Conservation (phyloP, 2,113 vertebrate genomes). For the Merops nubicus region DNA sequence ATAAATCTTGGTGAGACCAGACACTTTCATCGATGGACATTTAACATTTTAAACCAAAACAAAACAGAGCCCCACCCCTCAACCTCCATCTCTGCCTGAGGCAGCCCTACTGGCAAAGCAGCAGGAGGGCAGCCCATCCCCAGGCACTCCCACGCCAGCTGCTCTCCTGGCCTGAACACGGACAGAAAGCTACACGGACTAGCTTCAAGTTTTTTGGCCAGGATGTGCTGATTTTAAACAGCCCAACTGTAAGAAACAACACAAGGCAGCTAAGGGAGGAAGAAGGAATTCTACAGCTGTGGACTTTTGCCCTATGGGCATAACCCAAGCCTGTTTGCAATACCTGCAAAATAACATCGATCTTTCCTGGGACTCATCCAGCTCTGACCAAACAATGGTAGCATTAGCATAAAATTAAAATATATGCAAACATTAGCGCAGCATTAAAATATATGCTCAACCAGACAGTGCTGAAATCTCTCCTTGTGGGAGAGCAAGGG, state of each 20-base stretch:
- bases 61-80: rapidly evolving
- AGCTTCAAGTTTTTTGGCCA: neutral
- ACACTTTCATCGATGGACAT: neutral
- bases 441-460: neutral
- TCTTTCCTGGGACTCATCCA: neutral
- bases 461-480: neutral
- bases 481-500: neutral
- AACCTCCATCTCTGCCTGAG: neutral
- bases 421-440: neutral
- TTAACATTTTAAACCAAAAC: neutral
- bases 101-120: neutral
- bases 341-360: neutral
- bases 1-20: rapidly evolving
- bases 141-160: neutral
- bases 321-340: neutral
- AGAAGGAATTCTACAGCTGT: neutral
- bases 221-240: neutral
- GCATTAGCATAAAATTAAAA: neutral
- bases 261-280: neutral
- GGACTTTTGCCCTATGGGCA: neutral
- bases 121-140: neutral
- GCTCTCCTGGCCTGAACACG: neutral
- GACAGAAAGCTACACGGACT: rapidly evolving
- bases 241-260: neutral
- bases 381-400: neutral